A percentile compares a stretch with the other conserved stretches of the same genome.
phyloP scores from a whole-genome alignment of 2,888 invertebrate species.

The Eilema griseolum region DNA sequence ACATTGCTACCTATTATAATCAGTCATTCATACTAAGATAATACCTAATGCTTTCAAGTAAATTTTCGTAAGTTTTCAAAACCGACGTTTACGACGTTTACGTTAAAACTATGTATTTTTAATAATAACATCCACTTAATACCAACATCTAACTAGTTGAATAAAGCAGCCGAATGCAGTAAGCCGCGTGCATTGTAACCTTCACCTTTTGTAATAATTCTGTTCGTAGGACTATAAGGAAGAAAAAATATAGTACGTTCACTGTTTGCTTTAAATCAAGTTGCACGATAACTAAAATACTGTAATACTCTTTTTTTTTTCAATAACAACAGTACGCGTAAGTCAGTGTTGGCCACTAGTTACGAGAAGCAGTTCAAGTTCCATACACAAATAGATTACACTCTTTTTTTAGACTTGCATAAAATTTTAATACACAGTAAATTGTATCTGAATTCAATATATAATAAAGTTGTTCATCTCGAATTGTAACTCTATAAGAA shows the following conservation, averaged over 20 bases:
- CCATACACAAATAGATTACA: background rate
- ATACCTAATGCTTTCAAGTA: too few relatives aligned
- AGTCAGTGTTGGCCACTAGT: constrained; percentile 19
- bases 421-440: background rate
- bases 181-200: constrained; percentile 39
- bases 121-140: background rate
- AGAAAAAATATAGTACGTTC: constrained; percentile 50
- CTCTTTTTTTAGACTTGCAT: background rate
- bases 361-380: constrained; percentile 18
- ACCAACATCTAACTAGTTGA: constrained; percentile 26
- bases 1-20: too few relatives aligned
- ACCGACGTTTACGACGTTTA: too few relatives aligned
- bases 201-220: constrained; percentile 50
- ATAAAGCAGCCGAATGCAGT: constrained; percentile 35
- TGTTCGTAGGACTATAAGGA: constrained; percentile 48
- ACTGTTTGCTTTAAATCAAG: constrained; percentile 49
- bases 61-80: too few relatives aligned
- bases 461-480: background rate
- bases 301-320: constrained; percentile 39
- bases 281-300: constrained; percentile 29
- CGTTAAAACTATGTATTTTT: background rate
- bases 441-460: background rate
- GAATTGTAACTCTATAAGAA: background rate
- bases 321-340: constrained; percentile 32
- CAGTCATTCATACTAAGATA: too few relatives aligned